Base-by-base conservation (phyloP, 2,888 invertebrate species). In the Scelioninae gen. 2 region DNA sequence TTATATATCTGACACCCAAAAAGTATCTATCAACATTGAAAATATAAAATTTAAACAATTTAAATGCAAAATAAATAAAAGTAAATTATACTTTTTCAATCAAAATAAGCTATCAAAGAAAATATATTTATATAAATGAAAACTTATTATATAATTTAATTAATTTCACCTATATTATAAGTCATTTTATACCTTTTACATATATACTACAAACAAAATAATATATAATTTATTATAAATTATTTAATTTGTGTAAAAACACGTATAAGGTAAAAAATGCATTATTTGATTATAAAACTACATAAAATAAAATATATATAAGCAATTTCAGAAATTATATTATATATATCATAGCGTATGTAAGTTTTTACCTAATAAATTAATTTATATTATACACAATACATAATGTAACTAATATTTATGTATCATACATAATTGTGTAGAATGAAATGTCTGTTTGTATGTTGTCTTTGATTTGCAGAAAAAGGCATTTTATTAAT, bases 401-500 rank as follows among this genome's bases (percentile, higher is more conserved):
- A 53, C 53, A 25, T 22, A 46, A 11, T 16, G 13, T 3, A 25
- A 15, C 3, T 35, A 22, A 22, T 22, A 35, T 19, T 53, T 41
- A 53, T 46, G 25, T 46, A 46, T 35, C 10, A 37, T 1, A 58
- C 39, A 48, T 48, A 57, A 57, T 31, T n/a, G 13, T 48, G 18
- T 25, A 22, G n/a, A 68, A 52, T 52, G 31, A 68, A 68, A 41
- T 33, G 9, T 68, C 11, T 43, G 46, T 58, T 35, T 50, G 43
- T 60, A 55, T 53, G 10, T 48, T 19, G 46, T 48, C 19, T 46
- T 52, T 52, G 18, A 55, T 53, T 41, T 15, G 33, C 35, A 74
- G 58, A 74, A 76, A 78, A 78, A 79, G 72, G 76, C 77, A 77
- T 78, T 83, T 83, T 82, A 82, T 82, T 82, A 77, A 74, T 78